These are phyloP conservation scores for Sterna hirundo DNA, from an alignment of 2,113 vertebrate species.

Conservation along the genomic window DNA sequence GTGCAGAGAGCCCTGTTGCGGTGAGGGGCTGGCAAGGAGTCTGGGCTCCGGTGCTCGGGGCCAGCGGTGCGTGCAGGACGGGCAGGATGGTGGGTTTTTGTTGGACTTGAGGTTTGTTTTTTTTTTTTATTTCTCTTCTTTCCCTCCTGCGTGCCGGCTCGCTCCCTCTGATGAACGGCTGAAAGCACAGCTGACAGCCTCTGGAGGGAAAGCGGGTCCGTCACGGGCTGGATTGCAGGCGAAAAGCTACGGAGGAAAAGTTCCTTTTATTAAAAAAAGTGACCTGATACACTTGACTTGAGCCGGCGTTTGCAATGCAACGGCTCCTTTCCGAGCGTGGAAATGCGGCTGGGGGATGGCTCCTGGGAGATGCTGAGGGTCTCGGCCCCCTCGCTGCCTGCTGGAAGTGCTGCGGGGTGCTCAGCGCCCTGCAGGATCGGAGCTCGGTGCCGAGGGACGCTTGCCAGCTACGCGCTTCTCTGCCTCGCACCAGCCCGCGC, in stretches of 20 bases:
- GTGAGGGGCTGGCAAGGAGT: fast-evolving
- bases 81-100: not conserved
- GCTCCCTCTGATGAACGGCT: not conserved
- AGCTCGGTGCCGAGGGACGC: not conserved
- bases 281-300: not conserved
- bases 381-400: not conserved
- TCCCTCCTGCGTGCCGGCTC: not conserved
- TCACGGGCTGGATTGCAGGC: not conserved
- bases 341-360: not conserved
- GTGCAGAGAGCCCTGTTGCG: not conserved
- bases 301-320: not conserved
- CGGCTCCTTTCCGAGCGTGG: not conserved
- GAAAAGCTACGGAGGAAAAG: not conserved
- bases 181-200: not conserved
- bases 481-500: not conserved
- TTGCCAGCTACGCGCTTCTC: not conserved
- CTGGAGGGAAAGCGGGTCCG: fast-evolving
- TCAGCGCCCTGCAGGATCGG: not conserved
- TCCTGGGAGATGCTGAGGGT: not conserved
- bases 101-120: not conserved
- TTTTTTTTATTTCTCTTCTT: not conserved
- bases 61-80: not conserved
- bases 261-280: not conserved
- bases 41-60: fast-evolving
- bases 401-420: not conserved